phyloP scores from a whole-genome alignment of 1,140 invertebrate genomes.

The Bradysia coprophila region DNA sequence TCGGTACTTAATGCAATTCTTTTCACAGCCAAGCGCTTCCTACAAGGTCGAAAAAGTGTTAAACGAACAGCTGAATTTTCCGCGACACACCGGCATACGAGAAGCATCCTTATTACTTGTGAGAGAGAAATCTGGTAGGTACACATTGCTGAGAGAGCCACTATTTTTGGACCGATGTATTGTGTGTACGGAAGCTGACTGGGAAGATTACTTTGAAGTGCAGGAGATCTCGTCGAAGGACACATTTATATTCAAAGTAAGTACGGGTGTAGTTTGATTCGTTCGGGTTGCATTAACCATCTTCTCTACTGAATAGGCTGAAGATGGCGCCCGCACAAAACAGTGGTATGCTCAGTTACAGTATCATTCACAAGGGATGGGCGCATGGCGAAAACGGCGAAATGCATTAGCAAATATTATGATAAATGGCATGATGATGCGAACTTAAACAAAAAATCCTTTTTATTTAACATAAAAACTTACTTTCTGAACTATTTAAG shows the following conservation, averaged over 20 bases:
- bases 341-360: slow-evolving; percentile 80
- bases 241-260: slow-evolving; percentile 84
- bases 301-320: slow-evolving; percentile 38
- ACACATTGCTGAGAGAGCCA: slow-evolving; percentile 71
- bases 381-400: slow-evolving; percentile 74
- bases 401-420: slow-evolving; percentile 91
- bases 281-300: slow-evolving; percentile 1
- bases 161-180: slow-evolving; percentile 79
- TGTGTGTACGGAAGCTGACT: slow-evolving; percentile 69
- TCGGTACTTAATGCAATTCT: slow-evolving; percentile 15
- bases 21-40: slow-evolving; percentile 29
- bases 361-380: slow-evolving; percentile 75
- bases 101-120: slow-evolving; percentile 76
- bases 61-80: slow-evolving; percentile 28
- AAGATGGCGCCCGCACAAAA: slow-evolving; percentile 64
- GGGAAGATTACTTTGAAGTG: slow-evolving; percentile 87
- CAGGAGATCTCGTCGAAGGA: slow-evolving; percentile 86
- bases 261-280: slow-evolving; percentile 8
- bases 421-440: slow-evolving; percentile 67
- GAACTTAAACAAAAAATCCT: too few relatives aligned
- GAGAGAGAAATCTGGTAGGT: slow-evolving; percentile 77
- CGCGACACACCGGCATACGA: slow-evolving; percentile 46
- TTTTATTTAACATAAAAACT: too few relatives aligned
- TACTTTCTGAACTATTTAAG: too few relatives aligned
- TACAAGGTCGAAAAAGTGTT: slow-evolving; percentile 26